Conservation (phyloP, 2,888 invertebrate species). For the Pharmacophagus antenor region DNA sequence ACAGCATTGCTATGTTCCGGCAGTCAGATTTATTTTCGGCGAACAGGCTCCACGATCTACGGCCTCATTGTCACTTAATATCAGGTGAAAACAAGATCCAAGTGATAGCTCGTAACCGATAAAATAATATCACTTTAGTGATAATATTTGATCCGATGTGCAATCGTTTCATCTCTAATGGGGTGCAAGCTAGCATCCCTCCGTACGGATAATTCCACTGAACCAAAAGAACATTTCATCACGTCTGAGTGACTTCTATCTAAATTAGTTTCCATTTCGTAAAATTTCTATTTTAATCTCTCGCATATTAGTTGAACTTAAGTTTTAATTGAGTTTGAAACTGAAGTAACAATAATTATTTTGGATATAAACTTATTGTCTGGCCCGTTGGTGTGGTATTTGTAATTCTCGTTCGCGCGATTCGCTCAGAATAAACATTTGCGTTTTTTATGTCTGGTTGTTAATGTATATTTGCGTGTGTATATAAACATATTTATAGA, state of each 20-base stretch:
- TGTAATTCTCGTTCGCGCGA: no score
- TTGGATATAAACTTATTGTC: neutral
- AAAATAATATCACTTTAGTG: neutral
- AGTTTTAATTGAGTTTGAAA: no score
- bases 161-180: slow-evolving; percentile 2
- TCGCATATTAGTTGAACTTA: neutral
- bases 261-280: slow-evolving; percentile 18
- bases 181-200: slow-evolving; percentile 1
- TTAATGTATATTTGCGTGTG: no score
- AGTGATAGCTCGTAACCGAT: neutral
- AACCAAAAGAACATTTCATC: slow-evolving; percentile 2
- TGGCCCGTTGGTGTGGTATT: no score
- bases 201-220: neutral
- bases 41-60: no score
- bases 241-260: slow-evolving; percentile 5
- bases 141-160: neutral
- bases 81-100: no score
- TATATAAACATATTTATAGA: no score
- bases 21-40: no score
- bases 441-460: no score
- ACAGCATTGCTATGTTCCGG: no score
- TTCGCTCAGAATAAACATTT: no score
- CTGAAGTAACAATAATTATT: neutral
- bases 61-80: no score
- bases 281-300: slow-evolving; percentile 5